Evolutionary conservation across 1,140 invertebrate genomes (phyloP).

Genomic region (Branchinecta lindahli): DNA sequence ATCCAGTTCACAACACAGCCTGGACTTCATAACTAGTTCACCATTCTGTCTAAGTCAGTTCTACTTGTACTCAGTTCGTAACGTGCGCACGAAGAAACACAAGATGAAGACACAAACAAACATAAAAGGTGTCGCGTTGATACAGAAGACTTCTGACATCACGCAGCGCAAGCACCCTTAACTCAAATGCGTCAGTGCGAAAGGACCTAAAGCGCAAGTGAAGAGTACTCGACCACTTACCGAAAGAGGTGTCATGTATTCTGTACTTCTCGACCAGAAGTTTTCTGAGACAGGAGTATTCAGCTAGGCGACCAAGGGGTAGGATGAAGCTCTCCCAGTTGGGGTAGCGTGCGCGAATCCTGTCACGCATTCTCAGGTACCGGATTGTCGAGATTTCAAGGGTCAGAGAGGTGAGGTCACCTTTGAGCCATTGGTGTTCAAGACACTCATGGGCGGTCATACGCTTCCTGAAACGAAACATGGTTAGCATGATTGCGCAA

Average conservation of each 20-base stretch:
- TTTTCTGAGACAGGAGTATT: constrained; percentile 94
- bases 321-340: constrained; percentile 83
- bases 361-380: constrained; percentile 72
- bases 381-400: constrained; percentile 55
- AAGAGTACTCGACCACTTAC: constrained; percentile 34
- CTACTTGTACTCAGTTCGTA: too few species aligned
- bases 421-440: constrained; percentile 82
- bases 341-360: constrained; percentile 64
- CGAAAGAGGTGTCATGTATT: constrained; percentile 88
- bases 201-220: too few species aligned
- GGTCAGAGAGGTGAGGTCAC: constrained; percentile 56
- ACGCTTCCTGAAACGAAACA: constrained; percentile 52
- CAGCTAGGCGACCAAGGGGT: constrained; percentile 87
- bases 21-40: too few species aligned
- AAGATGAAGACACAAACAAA: too few species aligned
- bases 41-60: too few species aligned
- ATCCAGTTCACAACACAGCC: too few species aligned
- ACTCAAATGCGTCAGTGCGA: too few species aligned
- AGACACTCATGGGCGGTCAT: constrained; percentile 96
- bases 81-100: too few species aligned
- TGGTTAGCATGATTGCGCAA: constrained; percentile 1
- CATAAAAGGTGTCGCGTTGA: too few species aligned
- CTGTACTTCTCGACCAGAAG: constrained; percentile 88
- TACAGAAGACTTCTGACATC: too few species aligned
- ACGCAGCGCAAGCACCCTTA: too few species aligned